Conservation (phyloP, 2,113 vertebrate species). For the Tauraco erythrolophus region DNA sequence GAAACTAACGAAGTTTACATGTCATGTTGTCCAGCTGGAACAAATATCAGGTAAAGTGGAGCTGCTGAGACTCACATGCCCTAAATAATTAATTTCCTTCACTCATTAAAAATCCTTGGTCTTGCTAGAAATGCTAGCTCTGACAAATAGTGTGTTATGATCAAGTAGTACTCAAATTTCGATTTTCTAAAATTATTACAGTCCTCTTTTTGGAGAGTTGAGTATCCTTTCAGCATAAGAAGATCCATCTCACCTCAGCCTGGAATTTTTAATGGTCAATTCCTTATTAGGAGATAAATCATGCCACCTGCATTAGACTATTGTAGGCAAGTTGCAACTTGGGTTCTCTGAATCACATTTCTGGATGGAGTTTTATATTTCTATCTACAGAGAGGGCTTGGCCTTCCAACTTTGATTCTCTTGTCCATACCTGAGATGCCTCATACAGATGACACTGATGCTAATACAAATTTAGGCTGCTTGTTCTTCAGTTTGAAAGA, state of each 20-base stretch:
- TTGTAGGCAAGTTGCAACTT: neutral
- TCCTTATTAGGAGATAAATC: neutral
- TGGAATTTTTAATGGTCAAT: too few species aligned
- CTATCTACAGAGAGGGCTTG: neutral
- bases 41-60: neutral
- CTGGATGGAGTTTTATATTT: neutral
- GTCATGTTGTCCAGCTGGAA: neutral
- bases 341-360: neutral
- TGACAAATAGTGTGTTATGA: neutral
- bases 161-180: neutral
- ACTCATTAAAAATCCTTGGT: neutral
- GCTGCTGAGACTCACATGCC: neutral
- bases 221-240: neutral
- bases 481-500: neutral
- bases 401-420: neutral
- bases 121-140: neutral
- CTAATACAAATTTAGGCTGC: neutral
- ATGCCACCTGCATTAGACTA: neutral
- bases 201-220: neutral
- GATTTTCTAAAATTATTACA: neutral
- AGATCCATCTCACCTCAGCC: neutral
- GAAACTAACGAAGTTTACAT: neutral
- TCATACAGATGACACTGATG: neutral
- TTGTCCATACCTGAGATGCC: neutral
- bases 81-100: neutral